Evolutionary conservation across 2,888 invertebrate genomes (phyloP).

Genomic region (Nymphalis polychloros): DNA sequence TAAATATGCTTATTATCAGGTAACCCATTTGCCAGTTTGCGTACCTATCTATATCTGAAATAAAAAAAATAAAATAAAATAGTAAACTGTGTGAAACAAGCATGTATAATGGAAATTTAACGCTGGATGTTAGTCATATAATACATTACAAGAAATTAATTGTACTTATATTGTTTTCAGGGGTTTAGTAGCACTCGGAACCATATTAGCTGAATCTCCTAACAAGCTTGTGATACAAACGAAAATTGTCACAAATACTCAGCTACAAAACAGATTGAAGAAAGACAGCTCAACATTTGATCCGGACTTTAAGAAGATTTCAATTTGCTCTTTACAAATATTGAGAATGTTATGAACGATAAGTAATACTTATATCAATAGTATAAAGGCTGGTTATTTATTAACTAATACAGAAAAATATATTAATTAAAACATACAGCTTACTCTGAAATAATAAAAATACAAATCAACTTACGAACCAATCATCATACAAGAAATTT

Average conservation of each 20-base stretch:
- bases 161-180: slow-evolving; percentile 61
- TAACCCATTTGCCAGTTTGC: too few species aligned
- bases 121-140: too few species aligned
- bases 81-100: too few species aligned
- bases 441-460: background rate
- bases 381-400: slow-evolving; percentile 32
- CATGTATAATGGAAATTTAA: too few species aligned
- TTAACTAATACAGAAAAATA: slow-evolving; percentile 7
- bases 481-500: background rate
- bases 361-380: slow-evolving; percentile 10
- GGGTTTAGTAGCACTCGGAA: slow-evolving; percentile 89
- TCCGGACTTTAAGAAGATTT: slow-evolving; percentile 61
- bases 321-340: slow-evolving; percentile 72
- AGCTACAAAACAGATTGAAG: slow-evolving; percentile 67
- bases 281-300: slow-evolving; percentile 58
- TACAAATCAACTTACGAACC: background rate
- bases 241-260: slow-evolving; percentile 61
- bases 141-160: background rate
- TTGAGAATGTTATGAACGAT: slow-evolving; percentile 62
- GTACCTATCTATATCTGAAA: too few species aligned
- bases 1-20: background rate
- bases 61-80: too few species aligned
- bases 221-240: slow-evolving; percentile 67
- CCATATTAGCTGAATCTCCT: slow-evolving; percentile 80
- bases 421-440: background rate